Evolutionary conservation across 2,113 vertebrate genomes (phyloP), one percentile per base, ranked within the genome.

Genomic region (Chauna torquata): DNA sequence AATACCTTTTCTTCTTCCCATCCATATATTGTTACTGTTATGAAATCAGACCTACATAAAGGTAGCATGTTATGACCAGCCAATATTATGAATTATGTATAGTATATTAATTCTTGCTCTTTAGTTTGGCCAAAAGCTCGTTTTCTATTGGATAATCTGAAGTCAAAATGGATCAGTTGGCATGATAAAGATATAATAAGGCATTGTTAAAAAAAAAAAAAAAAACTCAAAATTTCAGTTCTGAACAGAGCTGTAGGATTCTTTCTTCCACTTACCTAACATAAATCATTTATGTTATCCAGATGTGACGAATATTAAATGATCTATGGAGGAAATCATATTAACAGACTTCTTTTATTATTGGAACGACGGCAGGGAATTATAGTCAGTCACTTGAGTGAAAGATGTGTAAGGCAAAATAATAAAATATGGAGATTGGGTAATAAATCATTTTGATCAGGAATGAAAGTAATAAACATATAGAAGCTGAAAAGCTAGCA

Each of bases 241-340:
- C 47, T 81, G 62, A 90, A 55, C 52, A 88, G 69, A 91, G 82
- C 72, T 72, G 22, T 52, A 82, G 64, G 57, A 55, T 82, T 75
- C 77, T 90, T 94, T 75, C 58, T 95, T 93, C 52, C 23, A 57
- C 36, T 92, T 92, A 45, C 47, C 62, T 49, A 89, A 47, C 52
- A 94, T 95, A 83, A 95, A 96, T 96, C 8, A 95, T 95, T 96
- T 94, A 80, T 84, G 54, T 93, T 96, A 94, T 86, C 88, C 84
- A 96, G 72, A 40, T 94, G 72, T 96, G 95, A 96, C 96, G 89
- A 95, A 97, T 88, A 96, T 96, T 94, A 97, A 98, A 94, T 96
- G 81, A 91, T 88, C 89, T 96, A 87, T 84, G 65, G 86, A 97
- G 68, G 77, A 96, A 97, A 90, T 81, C 59, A 94, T 95, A 89